Conservation (phyloP, 2,888 invertebrate genomes). For the Bhutanitis thaidina region DNA sequence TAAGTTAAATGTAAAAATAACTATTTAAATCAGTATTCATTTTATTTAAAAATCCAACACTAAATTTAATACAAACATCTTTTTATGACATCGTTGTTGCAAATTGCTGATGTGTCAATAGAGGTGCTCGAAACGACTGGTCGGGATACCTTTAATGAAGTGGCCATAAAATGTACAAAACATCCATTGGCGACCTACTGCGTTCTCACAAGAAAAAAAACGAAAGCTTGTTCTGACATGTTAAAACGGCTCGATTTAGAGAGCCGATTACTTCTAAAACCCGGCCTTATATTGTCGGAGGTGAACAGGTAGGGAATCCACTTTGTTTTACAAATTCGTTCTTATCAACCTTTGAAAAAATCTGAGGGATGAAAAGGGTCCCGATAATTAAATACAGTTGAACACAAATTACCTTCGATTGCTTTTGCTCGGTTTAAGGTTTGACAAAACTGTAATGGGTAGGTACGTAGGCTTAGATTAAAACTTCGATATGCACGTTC, state of each 20-base stretch:
- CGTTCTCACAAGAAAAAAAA: conserved; percentile 52
- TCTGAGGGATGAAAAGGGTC: conserved; percentile 7
- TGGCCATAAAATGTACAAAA: conserved; percentile 70
- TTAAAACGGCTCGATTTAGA: conserved; percentile 68
- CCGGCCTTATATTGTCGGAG: conserved; percentile 31
- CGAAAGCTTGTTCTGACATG: conserved; percentile 71
- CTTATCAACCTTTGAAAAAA: conserved; percentile 35
- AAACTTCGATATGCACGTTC: too few relatives aligned
- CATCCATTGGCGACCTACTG: conserved; percentile 63
- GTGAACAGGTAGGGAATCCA: conserved; percentile 45
- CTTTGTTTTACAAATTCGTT: conserved; percentile 65
- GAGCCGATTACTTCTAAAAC: conserved; percentile 60
- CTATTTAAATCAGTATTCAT: too few relatives aligned
- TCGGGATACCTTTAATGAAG: conserved; percentile 59
- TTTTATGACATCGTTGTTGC: conserved; percentile 4
- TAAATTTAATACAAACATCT: conserved; percentile 1
- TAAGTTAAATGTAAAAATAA: too few relatives aligned
- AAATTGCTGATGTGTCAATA: conserved; percentile 57
- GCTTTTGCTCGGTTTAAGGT: neutral
- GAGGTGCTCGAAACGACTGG: conserved; percentile 46
- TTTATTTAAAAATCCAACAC: neutral
- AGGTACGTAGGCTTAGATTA: too few relatives aligned
- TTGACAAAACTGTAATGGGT: neutral
- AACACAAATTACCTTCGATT: neutral
- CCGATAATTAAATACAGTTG: neutral